Percentiles rank a stretch among this genome's conserved stretches.
These are phyloP conservation scores for Spinus pinus DNA, from an alignment of 2,797 vertebrate species.

Conservation along the genomic window DNA sequence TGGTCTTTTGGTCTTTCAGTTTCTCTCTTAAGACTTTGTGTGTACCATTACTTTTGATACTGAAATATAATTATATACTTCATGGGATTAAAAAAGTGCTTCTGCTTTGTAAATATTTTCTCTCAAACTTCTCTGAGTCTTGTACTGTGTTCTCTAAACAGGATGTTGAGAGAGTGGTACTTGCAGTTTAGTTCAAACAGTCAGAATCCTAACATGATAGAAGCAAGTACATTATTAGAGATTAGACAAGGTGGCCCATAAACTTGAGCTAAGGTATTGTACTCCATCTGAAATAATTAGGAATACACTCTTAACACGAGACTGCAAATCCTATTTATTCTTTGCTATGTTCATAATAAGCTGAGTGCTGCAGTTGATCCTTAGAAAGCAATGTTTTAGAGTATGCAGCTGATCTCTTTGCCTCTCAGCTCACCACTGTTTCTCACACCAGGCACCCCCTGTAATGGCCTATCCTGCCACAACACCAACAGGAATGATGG, in stretches of 20 bases:
- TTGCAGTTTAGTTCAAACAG: background rate
- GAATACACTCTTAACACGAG: background rate
- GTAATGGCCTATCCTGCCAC: conserved; percentile 95
- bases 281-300: background rate
- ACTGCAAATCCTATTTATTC: conserved; percentile 2
- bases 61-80: background rate
- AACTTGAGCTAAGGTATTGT: background rate
- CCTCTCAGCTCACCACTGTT: conserved; percentile 52
- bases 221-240: background rate
- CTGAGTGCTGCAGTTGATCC: conserved; percentile 10
- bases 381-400: background rate
- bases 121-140: background rate
- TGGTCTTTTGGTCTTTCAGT: background rate
- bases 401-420: background rate
- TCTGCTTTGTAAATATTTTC: background rate
- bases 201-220: background rate
- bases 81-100: background rate
- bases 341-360: conserved; percentile 38
- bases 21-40: background rate
- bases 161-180: background rate
- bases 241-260: background rate
- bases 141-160: background rate
- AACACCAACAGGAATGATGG: conserved; percentile 93
- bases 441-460: conserved; percentile 86
- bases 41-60: background rate